Base-by-base conservation (phyloP, 2,888 invertebrate genomes). In the Cactoblastis cactorum region DNA sequence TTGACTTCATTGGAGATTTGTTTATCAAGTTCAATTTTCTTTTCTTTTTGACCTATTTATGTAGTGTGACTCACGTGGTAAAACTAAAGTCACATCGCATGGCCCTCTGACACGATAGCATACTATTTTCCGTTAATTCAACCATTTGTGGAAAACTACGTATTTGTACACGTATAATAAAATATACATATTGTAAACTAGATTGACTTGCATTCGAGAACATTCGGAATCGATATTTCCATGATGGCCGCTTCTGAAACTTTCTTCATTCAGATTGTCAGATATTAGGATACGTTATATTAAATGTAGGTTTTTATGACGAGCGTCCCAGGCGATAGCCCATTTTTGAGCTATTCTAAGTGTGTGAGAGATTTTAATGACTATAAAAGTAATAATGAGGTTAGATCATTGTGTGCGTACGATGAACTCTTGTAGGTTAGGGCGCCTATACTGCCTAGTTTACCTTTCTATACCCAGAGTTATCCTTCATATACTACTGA, bases 201-300 rank as follows among this genome's bases (percentile, higher is more conserved):
- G 52, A 53, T 49, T 28, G 17, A 33, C 50, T 33, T 17, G 39
- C 43, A 46, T 79, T 82, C 83, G 65, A 74, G 80, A 83, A 82
- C 38, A 50, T 82, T 84, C 79, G 56, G 52, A 83, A 43, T 83
- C 67, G 81, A 81, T 83, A 76, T 75, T 50, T 49, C 54, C 53
- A 58, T 59, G 64, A 80, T 77, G 79, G 77, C 76, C 56, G 76
- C 74, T 62, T 53, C n/a, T n/a, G n/a, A n/a, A n/a, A n/a, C n/a
- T n/a, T n/a, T n/a, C n/a, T n/a, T n/a, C n/a, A n/a, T n/a, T n/a
- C n/a, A n/a, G n/a, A n/a, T n/a, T n/a, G n/a, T n/a, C n/a, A n/a
- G n/a, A n/a, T n/a, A n/a, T n/a, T n/a, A n/a, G n/a, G n/a, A n/a
- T n/a, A n/a, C n/a, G n/a, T n/a, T n/a, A n/a, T n/a, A n/a, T n/a